Percentiles rank a stretch among this genome's conserved stretches.
Evolutionary conservation across 2,113 vertebrate genomes (phyloP).

Genomic region (Astatoreochromis straeleni): DNA sequence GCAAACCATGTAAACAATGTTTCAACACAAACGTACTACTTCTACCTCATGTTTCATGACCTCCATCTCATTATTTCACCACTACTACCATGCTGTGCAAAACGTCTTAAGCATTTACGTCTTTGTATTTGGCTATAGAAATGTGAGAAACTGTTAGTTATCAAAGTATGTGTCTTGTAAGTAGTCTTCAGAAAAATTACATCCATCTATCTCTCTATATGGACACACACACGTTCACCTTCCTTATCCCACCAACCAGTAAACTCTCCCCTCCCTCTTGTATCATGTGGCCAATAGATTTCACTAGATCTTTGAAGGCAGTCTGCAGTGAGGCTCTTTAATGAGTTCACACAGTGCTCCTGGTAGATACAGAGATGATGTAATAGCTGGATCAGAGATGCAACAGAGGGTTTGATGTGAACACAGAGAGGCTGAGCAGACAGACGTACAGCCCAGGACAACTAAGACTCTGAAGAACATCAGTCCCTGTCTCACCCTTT

Average conservation of each 20-base stretch:
- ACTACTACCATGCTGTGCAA: background rate
- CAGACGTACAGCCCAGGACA: background rate
- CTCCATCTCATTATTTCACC: background rate
- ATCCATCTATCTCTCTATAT: background rate
- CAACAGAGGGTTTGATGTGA: background rate
- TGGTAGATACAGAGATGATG: constrained; percentile 31
- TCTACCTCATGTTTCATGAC: background rate
- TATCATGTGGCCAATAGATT: constrained; percentile 8
- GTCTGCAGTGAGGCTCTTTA: constrained; percentile 12
- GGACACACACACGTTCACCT: background rate
- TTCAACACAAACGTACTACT: background rate
- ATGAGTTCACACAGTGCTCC: constrained; percentile 23
- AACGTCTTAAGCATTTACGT: background rate
- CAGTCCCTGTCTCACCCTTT: background rate
- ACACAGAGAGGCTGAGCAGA: background rate
- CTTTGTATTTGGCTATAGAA: background rate
- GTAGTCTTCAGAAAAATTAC: background rate
- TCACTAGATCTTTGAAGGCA: constrained; percentile 4
- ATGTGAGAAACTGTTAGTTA: background rate
- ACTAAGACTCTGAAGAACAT: background rate
- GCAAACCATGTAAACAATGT: background rate
- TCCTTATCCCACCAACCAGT: background rate
- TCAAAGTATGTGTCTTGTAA: background rate
- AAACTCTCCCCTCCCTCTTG: too few species aligned
- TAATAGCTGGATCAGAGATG: constrained; percentile 37